These are phyloP conservation scores for Prinia subflava DNA, from an alignment of 2,113 vertebrate genomes.

Conservation along the genomic window DNA sequence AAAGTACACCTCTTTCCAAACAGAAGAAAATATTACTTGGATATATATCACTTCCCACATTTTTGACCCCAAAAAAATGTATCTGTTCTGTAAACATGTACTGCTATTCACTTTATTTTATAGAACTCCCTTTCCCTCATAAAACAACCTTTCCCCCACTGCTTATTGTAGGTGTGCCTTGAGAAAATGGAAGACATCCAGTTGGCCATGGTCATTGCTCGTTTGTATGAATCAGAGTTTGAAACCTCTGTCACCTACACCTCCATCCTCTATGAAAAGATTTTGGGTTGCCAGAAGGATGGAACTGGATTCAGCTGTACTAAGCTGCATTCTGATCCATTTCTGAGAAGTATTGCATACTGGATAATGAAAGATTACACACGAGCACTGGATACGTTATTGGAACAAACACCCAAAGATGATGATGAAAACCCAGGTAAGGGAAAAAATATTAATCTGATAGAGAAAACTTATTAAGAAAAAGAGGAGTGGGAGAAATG, in stretches of 20 bases:
- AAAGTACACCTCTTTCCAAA: neutral
- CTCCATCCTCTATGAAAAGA: slow-evolving; percentile 90
- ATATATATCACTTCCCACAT: neutral
- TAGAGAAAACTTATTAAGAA: neutral
- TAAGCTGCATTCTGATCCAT: slow-evolving; percentile 90
- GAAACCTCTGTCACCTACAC: slow-evolving; percentile 93
- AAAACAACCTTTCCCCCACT: neutral
- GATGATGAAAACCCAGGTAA: slow-evolving; percentile 89
- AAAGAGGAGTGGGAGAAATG: neutral
- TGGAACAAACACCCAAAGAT: slow-evolving; percentile 95
- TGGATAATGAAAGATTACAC: slow-evolving; percentile 98
- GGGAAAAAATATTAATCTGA: neutral
- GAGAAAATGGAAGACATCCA: slow-evolving; percentile 99
- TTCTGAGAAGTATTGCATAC: slow-evolving; percentile 93
- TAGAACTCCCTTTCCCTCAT: neutral
- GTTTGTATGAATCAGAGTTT: slow-evolving; percentile 94
- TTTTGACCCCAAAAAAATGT: neutral
- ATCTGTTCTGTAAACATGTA: neutral
- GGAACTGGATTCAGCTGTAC: slow-evolving; percentile 85
- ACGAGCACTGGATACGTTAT: slow-evolving; percentile 87
- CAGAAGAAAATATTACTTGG: neutral
- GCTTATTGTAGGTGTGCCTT: slow-evolving; percentile 83
- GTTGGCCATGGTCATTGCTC: slow-evolving; percentile 92
- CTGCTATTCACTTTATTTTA: neutral
- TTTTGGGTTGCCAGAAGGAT: slow-evolving; percentile 87